A percentile compares a stretch with the other conserved stretches of the same genome.
Conservation (phyloP, 2,113 vertebrate species). For the Carollia perspicillata region DNA sequence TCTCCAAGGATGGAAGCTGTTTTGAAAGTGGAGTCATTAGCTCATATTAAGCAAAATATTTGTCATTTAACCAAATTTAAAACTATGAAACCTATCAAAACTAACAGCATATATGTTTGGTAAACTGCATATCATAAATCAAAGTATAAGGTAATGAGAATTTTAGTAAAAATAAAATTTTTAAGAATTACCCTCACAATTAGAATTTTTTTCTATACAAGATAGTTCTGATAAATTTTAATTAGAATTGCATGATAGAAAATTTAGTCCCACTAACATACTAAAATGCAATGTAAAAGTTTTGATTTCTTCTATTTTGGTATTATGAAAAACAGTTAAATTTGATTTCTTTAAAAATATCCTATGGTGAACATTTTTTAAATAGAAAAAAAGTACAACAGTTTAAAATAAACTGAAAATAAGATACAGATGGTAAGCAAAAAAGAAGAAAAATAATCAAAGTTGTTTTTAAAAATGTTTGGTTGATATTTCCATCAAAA, state of each 20-base stretch:
- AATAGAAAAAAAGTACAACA: background rate
- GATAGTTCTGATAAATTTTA: background rate
- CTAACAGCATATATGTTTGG: background rate
- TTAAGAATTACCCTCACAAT: background rate
- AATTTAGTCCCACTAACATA: background rate
- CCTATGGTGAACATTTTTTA: background rate
- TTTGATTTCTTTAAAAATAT: background rate
- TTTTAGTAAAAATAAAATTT: background rate
- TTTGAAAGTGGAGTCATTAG: conserved; percentile 62
- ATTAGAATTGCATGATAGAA: background rate
- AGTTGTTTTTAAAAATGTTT: conserved; percentile 18
- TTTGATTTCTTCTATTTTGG: background rate
- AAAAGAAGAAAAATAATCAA: background rate
- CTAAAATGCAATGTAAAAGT: background rate
- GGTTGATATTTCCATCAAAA: background rate
- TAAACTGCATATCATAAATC: background rate
- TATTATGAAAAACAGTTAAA: background rate
- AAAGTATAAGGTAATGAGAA: background rate
- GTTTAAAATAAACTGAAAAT: background rate
- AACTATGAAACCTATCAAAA: conserved; percentile 10
- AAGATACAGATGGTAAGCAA: background rate
- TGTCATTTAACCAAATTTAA: background rate
- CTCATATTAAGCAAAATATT: conserved; percentile 39
- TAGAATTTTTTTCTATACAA: background rate
- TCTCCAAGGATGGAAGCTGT: conserved; percentile 87